Base-by-base conservation (phyloP, 1,140 invertebrate genomes). In the Carposina sasakii region DNA sequence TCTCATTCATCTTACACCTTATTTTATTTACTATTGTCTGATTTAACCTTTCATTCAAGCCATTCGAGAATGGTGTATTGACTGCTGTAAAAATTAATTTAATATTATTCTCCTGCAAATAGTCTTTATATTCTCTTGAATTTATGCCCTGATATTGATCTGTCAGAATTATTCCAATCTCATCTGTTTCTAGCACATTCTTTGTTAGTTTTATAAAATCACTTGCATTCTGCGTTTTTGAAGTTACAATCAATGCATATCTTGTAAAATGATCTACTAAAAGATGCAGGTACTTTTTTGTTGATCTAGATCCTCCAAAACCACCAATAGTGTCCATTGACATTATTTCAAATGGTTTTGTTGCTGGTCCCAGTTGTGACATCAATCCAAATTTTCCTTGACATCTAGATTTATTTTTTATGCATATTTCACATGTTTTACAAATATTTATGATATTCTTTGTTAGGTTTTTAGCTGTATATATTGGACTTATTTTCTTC, bases 181-280 rank as follows among this genome's bases (percentile, higher is more conserved):
- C n/a, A n/a, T n/a, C n/a, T n/a, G n/a, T n/a, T n/a, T n/a, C n/a
- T n/a, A n/a, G n/a, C n/a, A n/a, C n/a, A n/a, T n/a, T n/a, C n/a
- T n/a, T n/a, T n/a, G n/a, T n/a, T n/a, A n/a, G n/a, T n/a, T n/a
- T n/a, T n/a, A n/a, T n/a, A n/a, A n/a, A n/a, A n/a, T n/a, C n/a
- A n/a, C n/a, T n/a, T n/a, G n/a, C n/a, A n/a, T n/a, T n/a, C 45
- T 74, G 59, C 5, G 48, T 68, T 69, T 63, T 68, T 52, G 67
- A 79, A 17, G 66, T 71, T 8, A 52, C 12, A 43, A 59, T 59
- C 34, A 19, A 58, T 19, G 52, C 59, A 49, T 52, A 62, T 42
- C 59, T 52, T n/a, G 55, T 58, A 19, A 62, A 62, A 15, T 61
- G 58, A 21, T 57, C 54, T 23, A 48, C 33, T 36, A 61, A 20